Conservation (phyloP, 2,113 vertebrate species). For the Thamnophis sirtalis region DNA sequence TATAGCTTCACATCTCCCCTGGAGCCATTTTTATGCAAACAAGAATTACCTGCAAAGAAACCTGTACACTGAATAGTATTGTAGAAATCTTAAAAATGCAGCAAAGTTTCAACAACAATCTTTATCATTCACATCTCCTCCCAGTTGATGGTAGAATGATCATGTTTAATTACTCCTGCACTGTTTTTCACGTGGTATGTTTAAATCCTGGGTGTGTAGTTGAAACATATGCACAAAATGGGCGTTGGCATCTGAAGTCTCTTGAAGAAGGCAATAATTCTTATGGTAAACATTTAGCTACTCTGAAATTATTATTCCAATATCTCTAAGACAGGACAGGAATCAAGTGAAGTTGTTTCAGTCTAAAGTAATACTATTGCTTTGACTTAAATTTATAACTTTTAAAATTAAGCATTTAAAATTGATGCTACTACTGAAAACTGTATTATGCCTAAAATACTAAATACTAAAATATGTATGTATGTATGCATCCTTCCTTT, state of each 20-base stretch:
- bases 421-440: not conserved
- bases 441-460: not conserved
- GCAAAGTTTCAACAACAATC: not conserved
- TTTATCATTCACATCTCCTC: not conserved
- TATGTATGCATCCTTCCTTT: not conserved
- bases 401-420: not conserved
- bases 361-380: not conserved
- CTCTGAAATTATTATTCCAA: not conserved
- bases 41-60: not conserved
- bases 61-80: not conserved
- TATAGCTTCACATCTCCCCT: not conserved
- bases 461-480: too few species aligned
- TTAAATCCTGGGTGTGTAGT: not conserved
- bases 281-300: not conserved
- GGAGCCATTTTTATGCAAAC: not conserved
- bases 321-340: not conserved
- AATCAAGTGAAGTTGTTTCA: not conserved
- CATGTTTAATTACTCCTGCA: not conserved
- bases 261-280: not conserved
- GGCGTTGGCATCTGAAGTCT: conserved; percentile 18
- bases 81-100: not conserved
- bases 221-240: conserved; percentile 6
- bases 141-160: not conserved
- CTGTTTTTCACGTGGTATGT: not conserved
- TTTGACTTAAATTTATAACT: not conserved